Percentiles rank a stretch among this genome's conserved stretches.
Conservation (phyloP, 2,797 vertebrate genomes). For the Phoxinus dragarum region DNA sequence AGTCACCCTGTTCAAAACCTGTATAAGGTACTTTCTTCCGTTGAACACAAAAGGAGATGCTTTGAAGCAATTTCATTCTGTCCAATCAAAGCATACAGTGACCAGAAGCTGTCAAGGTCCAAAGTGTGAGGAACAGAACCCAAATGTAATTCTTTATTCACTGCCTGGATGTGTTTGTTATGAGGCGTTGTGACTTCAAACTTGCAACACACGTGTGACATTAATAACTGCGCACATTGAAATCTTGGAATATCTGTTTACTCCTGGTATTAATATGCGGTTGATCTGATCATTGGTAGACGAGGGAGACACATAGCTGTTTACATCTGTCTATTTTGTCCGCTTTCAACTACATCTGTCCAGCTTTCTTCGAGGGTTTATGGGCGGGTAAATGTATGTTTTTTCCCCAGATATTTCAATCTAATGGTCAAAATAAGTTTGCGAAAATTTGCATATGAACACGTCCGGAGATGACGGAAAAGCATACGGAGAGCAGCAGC, state of each 20-base stretch:
- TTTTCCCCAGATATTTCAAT: too few relatives aligned
- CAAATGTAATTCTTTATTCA: neutral
- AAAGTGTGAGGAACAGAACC: neutral
- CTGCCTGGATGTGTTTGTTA: neutral
- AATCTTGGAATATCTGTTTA: neutral
- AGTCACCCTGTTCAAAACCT: neutral
- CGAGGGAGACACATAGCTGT: too few relatives aligned
- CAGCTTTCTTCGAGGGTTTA: too few relatives aligned
- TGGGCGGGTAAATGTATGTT: too few relatives aligned
- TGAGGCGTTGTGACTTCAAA: neutral
- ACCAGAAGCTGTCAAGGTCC: neutral
- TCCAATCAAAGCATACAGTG: neutral
- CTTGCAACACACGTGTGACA: neutral
- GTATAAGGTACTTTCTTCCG: neutral
- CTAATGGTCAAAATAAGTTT: neutral
- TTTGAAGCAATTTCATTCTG: neutral
- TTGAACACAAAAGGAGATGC: neutral
- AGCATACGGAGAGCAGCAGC: too few relatives aligned
- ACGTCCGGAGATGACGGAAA: neutral
- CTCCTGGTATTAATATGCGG: neutral
- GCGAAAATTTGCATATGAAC: too few relatives aligned
- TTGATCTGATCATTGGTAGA: neutral
- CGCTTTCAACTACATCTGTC: too few relatives aligned
- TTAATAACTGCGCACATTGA: neutral
- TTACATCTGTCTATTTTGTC: too few relatives aligned